Percentiles rank a stretch among this genome's conserved stretches.
Evolutionary conservation across 1,140 invertebrate species (phyloP).

Genomic region (Drosophila ananassae): DNA sequence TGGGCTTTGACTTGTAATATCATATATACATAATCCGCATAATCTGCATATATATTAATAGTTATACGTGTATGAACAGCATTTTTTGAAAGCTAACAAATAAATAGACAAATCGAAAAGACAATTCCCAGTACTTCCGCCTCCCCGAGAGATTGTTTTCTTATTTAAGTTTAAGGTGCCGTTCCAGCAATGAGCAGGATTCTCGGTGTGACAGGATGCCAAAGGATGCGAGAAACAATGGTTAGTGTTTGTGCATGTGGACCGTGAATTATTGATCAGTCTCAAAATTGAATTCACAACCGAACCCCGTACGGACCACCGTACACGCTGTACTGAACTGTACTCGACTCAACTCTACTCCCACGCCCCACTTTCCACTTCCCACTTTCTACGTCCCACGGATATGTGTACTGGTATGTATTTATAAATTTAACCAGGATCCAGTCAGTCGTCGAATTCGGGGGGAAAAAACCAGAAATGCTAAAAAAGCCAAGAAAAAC

Average conservation of each 20-base stretch:
- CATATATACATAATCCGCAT: slow-evolving; percentile 45
- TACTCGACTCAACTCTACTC: neutral
- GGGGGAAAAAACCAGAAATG: slow-evolving; percentile 5
- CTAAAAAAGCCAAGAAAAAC: slow-evolving; percentile 2
- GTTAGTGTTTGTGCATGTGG: slow-evolving; percentile 28
- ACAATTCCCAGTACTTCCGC: slow-evolving; percentile 4
- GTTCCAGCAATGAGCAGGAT: slow-evolving; percentile 9
- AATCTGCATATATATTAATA: slow-evolving; percentile 51
- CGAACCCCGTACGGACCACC: slow-evolving; percentile 1
- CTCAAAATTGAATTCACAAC: slow-evolving; percentile 57
- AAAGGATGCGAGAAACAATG: slow-evolving; percentile 23
- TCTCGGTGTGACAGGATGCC: neutral
- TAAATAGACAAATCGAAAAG: slow-evolving; percentile 51
- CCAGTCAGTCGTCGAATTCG: slow-evolving; percentile 35
- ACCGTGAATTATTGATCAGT: slow-evolving; percentile 50
- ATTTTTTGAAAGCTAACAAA: slow-evolving; percentile 47
- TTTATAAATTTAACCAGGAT: slow-evolving; percentile 45
- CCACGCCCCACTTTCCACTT: neutral
- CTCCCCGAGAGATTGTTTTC: slow-evolving; percentile 4
- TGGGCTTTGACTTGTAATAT: slow-evolving; percentile 28
- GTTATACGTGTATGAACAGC: slow-evolving; percentile 41
- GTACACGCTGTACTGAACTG: slow-evolving; percentile 13
- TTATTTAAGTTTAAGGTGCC: slow-evolving; percentile 31
- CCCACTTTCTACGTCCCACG: neutral
- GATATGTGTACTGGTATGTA: slow-evolving; percentile 21